Evolutionary conservation across 2,888 invertebrate genomes (phyloP).

Genomic region (Chirona hameri): DNA sequence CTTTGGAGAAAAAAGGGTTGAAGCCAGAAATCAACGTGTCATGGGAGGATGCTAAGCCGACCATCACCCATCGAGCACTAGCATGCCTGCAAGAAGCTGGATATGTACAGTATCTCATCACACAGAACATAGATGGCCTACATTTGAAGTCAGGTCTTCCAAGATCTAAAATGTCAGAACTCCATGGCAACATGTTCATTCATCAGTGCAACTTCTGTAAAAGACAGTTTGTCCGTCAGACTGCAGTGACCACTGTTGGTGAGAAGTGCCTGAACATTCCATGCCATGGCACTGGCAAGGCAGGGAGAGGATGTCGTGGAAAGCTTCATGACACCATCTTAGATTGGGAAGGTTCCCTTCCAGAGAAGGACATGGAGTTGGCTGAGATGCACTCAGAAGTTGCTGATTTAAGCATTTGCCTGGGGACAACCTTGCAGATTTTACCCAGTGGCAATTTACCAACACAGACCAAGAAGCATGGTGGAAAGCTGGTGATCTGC

Average conservation of each 20-base stretch:
- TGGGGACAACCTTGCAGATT: constrained; percentile 98
- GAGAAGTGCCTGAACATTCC: constrained; percentile 63
- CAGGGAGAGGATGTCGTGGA: constrained; percentile 75
- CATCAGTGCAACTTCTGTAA: constrained; percentile 85
- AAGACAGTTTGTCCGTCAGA: constrained; percentile 70
- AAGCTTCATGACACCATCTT: constrained; percentile 82
- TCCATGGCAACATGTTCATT: constrained; percentile 97
- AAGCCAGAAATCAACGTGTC: constrained; percentile 79
- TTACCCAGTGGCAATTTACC: constrained; percentile 94
- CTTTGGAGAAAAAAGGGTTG: constrained; percentile 81
- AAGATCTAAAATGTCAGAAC: constrained; percentile 76
- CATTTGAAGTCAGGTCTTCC: constrained; percentile 86
- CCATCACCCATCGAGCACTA: constrained; percentile 89
- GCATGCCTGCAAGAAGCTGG: constrained; percentile 70
- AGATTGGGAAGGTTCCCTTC: constrained; percentile 96
- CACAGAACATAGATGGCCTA: constrained; percentile 97
- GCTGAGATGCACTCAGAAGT: constrained; percentile 85
- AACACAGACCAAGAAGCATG: constrained; percentile 73
- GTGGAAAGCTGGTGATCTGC: constrained; percentile 85
- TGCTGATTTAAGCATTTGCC: constrained; percentile 86
- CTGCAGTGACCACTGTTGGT: constrained; percentile 77
- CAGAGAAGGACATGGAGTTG: constrained; percentile 75
- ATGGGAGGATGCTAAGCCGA: constrained; percentile 86
- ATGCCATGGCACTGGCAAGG: constrained; percentile 58
- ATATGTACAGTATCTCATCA: constrained; percentile 78